phyloP scores from a whole-genome alignment of 2,888 invertebrate genomes.

The Luperina testacea region DNA sequence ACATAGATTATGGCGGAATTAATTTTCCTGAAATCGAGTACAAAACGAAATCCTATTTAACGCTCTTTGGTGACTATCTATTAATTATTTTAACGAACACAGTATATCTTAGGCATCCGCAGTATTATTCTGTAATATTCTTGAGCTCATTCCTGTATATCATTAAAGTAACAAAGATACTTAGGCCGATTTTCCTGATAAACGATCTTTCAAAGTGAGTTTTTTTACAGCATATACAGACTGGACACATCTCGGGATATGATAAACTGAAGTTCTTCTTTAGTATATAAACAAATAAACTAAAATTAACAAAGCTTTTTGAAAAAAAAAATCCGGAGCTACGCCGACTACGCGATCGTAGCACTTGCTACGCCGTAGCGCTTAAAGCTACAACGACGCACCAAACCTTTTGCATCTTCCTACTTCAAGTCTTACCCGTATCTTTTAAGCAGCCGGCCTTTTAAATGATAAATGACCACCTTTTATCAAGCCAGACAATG shows the following conservation, averaged over 20 bases:
- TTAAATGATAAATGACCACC: conserved; percentile 71
- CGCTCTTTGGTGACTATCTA: no score
- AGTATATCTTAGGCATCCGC: not conserved
- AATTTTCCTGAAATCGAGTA: not conserved
- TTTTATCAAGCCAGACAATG: conserved; percentile 67
- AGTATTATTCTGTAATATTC: not conserved
- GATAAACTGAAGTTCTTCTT: not conserved
- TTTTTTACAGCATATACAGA: not conserved
- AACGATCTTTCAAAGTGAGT: not conserved
- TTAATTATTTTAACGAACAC: not conserved
- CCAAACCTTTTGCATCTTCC: conserved; percentile 21
- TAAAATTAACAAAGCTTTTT: not conserved
- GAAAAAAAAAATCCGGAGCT: not conserved
- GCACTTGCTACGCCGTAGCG: conserved; percentile 44
- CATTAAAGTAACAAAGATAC: not conserved
- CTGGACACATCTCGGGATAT: not conserved
- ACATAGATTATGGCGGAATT: not conserved
- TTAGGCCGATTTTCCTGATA: not conserved
- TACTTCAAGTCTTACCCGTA: conserved; percentile 9
- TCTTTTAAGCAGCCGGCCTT: conserved; percentile 51
- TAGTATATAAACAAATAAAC: not conserved
- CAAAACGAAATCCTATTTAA: not conserved
- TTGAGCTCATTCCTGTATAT: not conserved
- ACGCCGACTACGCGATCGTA: conserved; percentile 18
- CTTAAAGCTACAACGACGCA: not conserved